A percentile compares a stretch with the other conserved stretches of the same genome.
Conservation (phyloP, 2,113 vertebrate species). For the Electrona antarctica region DNA sequence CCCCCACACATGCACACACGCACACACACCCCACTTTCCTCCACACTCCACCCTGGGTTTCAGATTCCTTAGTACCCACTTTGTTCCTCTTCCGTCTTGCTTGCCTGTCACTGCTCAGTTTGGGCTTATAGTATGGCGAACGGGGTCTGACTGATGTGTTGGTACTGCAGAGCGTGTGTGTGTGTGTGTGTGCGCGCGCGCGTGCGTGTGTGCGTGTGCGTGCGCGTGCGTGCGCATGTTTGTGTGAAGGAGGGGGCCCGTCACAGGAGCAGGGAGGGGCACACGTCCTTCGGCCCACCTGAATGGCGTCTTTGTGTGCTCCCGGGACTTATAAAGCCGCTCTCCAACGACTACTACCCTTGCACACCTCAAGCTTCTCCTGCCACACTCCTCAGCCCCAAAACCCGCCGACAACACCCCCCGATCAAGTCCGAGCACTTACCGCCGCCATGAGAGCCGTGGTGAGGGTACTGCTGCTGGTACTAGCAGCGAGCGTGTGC, state of each 20-base stretch:
- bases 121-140: constrained; percentile 17
- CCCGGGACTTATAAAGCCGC: constrained; percentile 69
- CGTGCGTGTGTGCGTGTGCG: constrained; percentile 17
- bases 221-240: constrained; percentile 3
- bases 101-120: constrained; percentile 32
- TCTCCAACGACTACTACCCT: neutral
- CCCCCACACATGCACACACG: neutral
- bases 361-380: constrained; percentile 22
- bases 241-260: constrained; percentile 20
- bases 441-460: constrained; percentile 71
- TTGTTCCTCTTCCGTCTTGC: constrained; percentile 13
- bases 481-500: constrained; percentile 65
- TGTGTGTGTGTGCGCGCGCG: neutral
- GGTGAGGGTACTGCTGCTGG: constrained; percentile 65
- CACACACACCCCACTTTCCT: neutral
- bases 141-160: neutral
- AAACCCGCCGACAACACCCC: constrained; percentile 4
- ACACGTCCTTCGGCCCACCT: constrained; percentile 33
- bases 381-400: constrained; percentile 11
- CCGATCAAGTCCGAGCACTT: neutral
- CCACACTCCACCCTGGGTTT: constrained; percentile 26
- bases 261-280: constrained; percentile 34
- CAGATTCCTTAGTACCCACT: constrained; percentile 6
- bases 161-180: constrained; percentile 12
- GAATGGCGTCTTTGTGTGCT: constrained; percentile 76